phyloP scores from a whole-genome alignment of 2,888 invertebrate species.

The Drosophila paucipuncta region DNA sequence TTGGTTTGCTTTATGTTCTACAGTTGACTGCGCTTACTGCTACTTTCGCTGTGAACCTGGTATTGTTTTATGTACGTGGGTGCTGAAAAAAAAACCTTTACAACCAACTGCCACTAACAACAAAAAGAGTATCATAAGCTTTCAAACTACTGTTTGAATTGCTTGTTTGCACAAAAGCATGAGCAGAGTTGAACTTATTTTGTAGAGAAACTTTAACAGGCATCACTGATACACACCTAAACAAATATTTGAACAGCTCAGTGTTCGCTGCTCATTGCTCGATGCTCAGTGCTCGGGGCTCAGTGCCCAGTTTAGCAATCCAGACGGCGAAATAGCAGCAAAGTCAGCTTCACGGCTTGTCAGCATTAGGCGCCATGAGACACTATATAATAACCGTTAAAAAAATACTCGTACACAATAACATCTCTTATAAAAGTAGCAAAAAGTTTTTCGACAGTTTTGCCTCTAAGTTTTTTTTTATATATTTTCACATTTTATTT shows the following conservation, averaged over 20 bases:
- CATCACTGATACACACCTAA: conserved; percentile 69
- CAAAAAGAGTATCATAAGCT: conserved; percentile 54
- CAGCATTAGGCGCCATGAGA: conserved; percentile 53
- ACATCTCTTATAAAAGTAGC: conserved; percentile 45
- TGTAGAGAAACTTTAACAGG: conserved; percentile 67
- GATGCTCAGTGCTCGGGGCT: neutral
- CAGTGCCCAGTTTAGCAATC: conserved; percentile 4
- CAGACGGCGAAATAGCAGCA: conserved; percentile 26
- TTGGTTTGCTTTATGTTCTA: conserved; percentile 44
- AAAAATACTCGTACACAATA: conserved; percentile 53
- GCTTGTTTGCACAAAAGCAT: conserved; percentile 65
- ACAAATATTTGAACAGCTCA: conserved; percentile 73
- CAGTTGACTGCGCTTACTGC: conserved; percentile 62
- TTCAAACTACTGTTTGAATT: conserved; percentile 70
- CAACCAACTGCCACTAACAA: conserved; percentile 34
- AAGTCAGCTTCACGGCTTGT: conserved; percentile 24
- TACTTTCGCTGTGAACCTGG: conserved; percentile 57
- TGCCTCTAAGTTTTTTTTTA: conserved; percentile 2
- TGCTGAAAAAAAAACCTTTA: conserved; percentile 11
- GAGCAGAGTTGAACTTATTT: conserved; percentile 58
- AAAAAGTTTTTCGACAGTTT: conserved; percentile 42
- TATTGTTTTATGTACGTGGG: conserved; percentile 2
- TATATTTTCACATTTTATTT: conserved; percentile 21
- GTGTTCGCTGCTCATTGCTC: conserved; percentile 24
- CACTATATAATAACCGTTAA: conserved; percentile 51